Evolutionary conservation across 2,113 vertebrate genomes (phyloP).

Genomic region (Bombycilla garrulus): DNA sequence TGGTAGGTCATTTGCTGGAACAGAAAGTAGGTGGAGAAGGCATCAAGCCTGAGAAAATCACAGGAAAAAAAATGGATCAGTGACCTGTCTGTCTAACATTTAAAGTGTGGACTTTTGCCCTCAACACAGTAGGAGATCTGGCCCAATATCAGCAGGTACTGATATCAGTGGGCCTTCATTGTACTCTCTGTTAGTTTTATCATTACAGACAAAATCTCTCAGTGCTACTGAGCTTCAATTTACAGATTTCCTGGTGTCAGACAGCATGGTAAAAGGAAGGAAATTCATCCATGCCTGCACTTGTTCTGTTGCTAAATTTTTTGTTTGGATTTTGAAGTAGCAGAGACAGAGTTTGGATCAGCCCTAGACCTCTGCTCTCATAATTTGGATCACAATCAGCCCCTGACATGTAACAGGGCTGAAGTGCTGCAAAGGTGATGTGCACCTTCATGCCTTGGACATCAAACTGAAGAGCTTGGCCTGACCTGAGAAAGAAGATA

Average conservation of each 20-base stretch:
- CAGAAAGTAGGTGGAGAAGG: background rate
- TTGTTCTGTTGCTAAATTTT: background rate
- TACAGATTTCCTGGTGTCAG: background rate
- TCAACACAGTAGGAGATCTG: background rate
- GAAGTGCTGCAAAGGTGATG: background rate
- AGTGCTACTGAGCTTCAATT: background rate
- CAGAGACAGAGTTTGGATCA: background rate
- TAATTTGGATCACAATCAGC: background rate
- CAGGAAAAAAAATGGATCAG: background rate
- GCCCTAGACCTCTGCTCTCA: background rate
- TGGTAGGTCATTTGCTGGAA: background rate
- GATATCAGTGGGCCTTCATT: background rate
- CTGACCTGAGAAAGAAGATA: background rate
- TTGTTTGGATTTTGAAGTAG: background rate
- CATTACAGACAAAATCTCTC: background rate
- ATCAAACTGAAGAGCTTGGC: background rate
- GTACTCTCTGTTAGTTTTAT: background rate
- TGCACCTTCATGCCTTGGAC: background rate
- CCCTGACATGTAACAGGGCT: background rate
- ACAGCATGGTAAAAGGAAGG: background rate
- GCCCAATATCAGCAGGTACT: background rate
- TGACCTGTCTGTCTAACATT: background rate
- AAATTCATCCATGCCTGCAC: background rate
- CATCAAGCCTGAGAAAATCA: background rate
- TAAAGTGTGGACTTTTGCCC: background rate